Base-by-base conservation (phyloP, 2,888 invertebrate genomes). In the Pterobdella sp. region DNA sequence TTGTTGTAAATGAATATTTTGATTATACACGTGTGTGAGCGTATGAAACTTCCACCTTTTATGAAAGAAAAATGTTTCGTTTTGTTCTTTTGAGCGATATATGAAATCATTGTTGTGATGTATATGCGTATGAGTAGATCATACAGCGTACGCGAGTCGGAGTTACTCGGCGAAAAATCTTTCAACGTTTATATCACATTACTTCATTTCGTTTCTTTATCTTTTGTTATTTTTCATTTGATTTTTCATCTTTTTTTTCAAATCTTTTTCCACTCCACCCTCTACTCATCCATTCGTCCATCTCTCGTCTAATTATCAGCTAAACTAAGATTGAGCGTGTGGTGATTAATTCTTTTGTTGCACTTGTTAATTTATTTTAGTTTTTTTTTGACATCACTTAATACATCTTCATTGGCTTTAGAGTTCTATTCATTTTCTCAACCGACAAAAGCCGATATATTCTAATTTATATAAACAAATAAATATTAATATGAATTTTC, bases 151-250 rank as follows among this genome's bases (percentile, higher is more conserved):
- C n/a, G n/a, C n/a, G n/a, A n/a, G n/a, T n/a, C n/a, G n/a, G n/a
- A n/a, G 60, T 56, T 26, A 56, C 60, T 3, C 49, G 49, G 10
- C 22, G 49, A 22, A 42, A 22, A 56, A 56, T 56, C 60, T 56
- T 56, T 56, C 60, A 56, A 56, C n/a, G 60, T 26, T 56, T 56
- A n/a, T 56, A 56, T 56, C 60, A 56, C 26, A 3, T 56, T 56
- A 56, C 60, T 56, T 56, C 60, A 56, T 56, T 56, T 56, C 60
- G 26, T n/a, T 56, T 26, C 3, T 56, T 56, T 22, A 56, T 56
- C n/a, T 56, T 3, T 56, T 22, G 7, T 42, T 42, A 42, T 42
- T 42, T 42, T 42, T 56, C n/a, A n/a, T n/a, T n/a, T n/a, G n/a
- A n/a, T n/a, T n/a, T n/a, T n/a, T n/a, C n/a, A n/a, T 56, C n/a